Percentiles rank a stretch among this genome's conserved stretches.
phyloP scores from a whole-genome alignment of 1,140 invertebrate genomes.

The Microplitis demolitor region DNA sequence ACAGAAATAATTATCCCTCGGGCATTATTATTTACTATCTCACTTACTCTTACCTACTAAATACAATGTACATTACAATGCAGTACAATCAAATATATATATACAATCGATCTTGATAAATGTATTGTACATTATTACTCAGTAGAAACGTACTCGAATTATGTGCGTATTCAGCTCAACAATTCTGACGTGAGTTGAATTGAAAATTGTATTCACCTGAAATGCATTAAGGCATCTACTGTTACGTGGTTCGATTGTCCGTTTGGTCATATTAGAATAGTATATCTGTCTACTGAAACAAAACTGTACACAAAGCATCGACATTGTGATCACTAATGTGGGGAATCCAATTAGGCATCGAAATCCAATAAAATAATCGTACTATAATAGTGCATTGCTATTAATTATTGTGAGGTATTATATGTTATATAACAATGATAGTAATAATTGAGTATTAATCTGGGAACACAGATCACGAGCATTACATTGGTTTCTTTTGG shows the following conservation, averaged over 20 bases:
- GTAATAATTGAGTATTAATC: no score
- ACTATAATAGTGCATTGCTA: no score
- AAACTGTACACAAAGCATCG: no score
- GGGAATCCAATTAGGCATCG: no score
- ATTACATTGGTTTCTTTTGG: no score
- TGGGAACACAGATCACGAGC: no score
- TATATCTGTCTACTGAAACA: neutral
- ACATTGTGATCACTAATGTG: no score
- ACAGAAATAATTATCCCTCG: constrained; percentile 8
- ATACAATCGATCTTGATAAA: constrained; percentile 13
- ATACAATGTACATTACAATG: neutral
- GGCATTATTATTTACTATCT: neutral
- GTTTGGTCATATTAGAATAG: neutral
- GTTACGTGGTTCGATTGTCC: neutral
- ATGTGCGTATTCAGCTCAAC: neutral
- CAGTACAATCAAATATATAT: neutral
- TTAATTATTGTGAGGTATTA: no score
- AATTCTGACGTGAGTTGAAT: neutral
- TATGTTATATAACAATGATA: no score
- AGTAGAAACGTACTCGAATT: constrained; percentile 12
- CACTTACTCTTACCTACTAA: neutral
- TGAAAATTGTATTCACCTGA: neutral
- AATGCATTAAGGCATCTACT: neutral
- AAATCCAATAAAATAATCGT: no score
- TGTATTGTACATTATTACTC: neutral